Conservation (phyloP, 1,140 invertebrate species). For the Mizuhopecten yessoensis region DNA sequence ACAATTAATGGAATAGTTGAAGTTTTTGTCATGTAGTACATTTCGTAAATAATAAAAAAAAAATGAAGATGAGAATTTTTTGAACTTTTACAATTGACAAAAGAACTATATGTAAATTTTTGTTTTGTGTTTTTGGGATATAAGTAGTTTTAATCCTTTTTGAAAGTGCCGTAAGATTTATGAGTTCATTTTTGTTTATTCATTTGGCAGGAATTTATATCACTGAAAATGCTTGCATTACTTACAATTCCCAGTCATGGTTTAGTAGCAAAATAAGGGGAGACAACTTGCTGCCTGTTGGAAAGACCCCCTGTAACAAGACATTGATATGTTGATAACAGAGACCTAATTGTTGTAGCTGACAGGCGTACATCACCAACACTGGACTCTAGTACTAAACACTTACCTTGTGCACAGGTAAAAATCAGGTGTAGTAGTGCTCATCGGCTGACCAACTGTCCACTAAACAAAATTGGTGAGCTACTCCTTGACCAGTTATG, state of each 20-base stretch:
- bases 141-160: background rate
- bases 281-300: background rate
- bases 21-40: conserved; percentile 8
- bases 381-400: background rate
- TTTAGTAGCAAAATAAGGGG: background rate
- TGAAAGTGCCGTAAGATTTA: background rate
- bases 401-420: conserved; percentile 37
- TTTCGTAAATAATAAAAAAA: background rate
- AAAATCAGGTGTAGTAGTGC: conserved; percentile 6
- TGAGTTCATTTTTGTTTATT: background rate
- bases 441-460: conserved; percentile 36
- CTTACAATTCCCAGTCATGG: background rate
- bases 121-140: background rate
- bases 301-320: background rate
- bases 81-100: background rate
- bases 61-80: background rate
- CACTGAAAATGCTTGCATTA: background rate
- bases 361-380: background rate
- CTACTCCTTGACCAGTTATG: conserved; percentile 32
- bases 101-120: background rate
- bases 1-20: conserved; percentile 4
- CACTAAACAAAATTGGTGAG: conserved; percentile 8
- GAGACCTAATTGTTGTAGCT: conserved; percentile 5
- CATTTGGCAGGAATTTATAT: background rate
- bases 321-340: conserved; percentile 39